phyloP scores from a whole-genome alignment of 2,888 invertebrate genomes.

The Digitonthophagus gazella region DNA sequence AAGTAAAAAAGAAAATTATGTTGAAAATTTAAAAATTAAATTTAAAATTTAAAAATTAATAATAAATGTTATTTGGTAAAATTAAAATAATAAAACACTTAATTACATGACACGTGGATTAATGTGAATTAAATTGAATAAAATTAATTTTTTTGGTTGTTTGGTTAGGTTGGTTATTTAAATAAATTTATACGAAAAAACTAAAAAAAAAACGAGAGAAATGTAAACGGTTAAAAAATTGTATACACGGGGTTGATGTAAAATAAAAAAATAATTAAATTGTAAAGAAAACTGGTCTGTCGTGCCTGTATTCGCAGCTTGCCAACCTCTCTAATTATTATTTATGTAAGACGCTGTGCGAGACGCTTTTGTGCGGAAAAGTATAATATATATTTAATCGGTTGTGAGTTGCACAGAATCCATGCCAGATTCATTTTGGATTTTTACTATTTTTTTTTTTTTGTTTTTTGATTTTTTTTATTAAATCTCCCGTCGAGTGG shows the following conservation, averaged over 20 bases:
- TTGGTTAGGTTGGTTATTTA: slow-evolving; percentile 29
- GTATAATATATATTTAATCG: slow-evolving; percentile 24
- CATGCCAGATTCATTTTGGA: slow-evolving; percentile 30
- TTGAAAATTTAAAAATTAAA: neutral
- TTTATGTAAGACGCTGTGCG: neutral
- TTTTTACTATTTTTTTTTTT: slow-evolving; percentile 25
- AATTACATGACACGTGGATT: slow-evolving; percentile 45
- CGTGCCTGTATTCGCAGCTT: slow-evolving; percentile 27
- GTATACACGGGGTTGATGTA: neutral
- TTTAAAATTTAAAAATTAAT: slow-evolving; percentile 7
- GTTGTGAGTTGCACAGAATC: slow-evolving; percentile 36
- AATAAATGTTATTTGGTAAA: neutral
- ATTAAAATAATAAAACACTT: slow-evolving; percentile 17
- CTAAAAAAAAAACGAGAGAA: neutral
- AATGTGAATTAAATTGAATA: slow-evolving; percentile 44
- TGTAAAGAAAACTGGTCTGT: slow-evolving; percentile 17
- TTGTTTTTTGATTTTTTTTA: slow-evolving; percentile 25
- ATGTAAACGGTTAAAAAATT: slow-evolving; percentile 1
- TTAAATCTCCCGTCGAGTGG: slow-evolving; percentile 41
- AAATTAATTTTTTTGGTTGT: slow-evolving; percentile 23
- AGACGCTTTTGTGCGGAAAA: slow-evolving; percentile 2
- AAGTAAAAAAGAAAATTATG: slow-evolving; percentile 17
- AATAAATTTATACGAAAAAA: too few species aligned
- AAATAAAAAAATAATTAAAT: slow-evolving; percentile 5
- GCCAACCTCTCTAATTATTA: slow-evolving; percentile 14